phyloP scores from a whole-genome alignment of 1,140 invertebrate species.

The Pararge aegeria region DNA sequence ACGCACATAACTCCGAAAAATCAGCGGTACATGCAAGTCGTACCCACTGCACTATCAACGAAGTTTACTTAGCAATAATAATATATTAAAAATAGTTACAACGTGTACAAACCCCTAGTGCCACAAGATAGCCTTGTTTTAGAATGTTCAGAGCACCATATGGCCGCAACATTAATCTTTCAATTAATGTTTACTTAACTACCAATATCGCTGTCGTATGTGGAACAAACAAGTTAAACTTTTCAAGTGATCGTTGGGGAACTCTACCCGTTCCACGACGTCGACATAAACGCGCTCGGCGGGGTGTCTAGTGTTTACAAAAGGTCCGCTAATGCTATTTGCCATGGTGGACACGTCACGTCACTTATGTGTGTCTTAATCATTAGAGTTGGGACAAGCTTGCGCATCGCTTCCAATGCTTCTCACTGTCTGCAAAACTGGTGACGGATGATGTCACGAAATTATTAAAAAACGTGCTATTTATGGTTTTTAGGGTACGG shows the following conservation, averaged over 20 bases:
- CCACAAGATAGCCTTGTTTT: no score
- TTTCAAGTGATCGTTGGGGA: slow-evolving; percentile 36
- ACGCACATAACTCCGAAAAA: no score
- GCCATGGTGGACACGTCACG: slow-evolving; percentile 51
- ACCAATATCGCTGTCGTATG: slow-evolving; percentile 7
- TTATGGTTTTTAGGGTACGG: no score
- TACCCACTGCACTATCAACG: no score
- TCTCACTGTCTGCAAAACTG: no score
- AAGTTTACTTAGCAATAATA: no score
- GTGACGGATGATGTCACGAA: no score
- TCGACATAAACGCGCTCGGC: slow-evolving; percentile 51
- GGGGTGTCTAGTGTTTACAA: slow-evolving; percentile 56
- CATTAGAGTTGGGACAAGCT: slow-evolving; percentile 60
- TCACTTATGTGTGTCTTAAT: slow-evolving; percentile 68
- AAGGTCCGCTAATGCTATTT: slow-evolving; percentile 68
- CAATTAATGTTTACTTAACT: slow-evolving; percentile 3
- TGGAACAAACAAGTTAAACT: slow-evolving; percentile 40
- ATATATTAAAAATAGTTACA: no score
- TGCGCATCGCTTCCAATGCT: slow-evolving; percentile 42
- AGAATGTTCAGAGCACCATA: no score
- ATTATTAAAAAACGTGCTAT: no score
- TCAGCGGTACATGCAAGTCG: no score
- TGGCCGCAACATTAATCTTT: neutral
- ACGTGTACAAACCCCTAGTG: no score
- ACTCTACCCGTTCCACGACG: slow-evolving; percentile 26